A percentile compares a stretch with the other conserved stretches of the same genome.
These are phyloP conservation scores for Tachina fera DNA, from an alignment of 2,888 invertebrate species.

Conservation along the genomic window DNA sequence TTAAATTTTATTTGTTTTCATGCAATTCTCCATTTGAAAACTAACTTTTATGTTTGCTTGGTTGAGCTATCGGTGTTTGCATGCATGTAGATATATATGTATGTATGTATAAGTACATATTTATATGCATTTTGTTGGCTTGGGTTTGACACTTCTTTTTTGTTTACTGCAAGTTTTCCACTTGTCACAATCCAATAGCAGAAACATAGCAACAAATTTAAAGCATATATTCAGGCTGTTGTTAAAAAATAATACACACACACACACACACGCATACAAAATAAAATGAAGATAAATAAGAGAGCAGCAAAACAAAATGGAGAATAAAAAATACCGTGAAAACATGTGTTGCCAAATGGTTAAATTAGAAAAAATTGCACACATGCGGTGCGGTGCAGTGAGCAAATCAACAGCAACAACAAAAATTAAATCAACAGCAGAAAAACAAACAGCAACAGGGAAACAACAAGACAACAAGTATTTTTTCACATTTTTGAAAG, in stretches of 20 bases:
- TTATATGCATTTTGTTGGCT: not conserved
- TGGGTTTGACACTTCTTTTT: constrained; percentile 31
- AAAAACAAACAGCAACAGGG: constrained; percentile 50
- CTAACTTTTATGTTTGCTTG: too few relatives aligned
- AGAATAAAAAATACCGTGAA: constrained; percentile 27
- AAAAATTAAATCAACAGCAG: constrained; percentile 36
- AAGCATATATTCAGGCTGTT: constrained; percentile 57
- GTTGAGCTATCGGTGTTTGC: too few relatives aligned
- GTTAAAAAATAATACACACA: not conserved
- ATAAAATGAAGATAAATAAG: not conserved
- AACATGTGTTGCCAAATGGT: constrained; percentile 60
- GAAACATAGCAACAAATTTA: constrained; percentile 24
- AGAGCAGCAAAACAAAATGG: constrained; percentile 16
- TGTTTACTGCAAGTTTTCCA: constrained; percentile 38
- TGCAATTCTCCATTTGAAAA: too few relatives aligned
- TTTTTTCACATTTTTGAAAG: constrained; percentile 3
- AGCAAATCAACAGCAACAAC: constrained; percentile 24
- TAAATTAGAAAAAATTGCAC: constrained; percentile 44
- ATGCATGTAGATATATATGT: too few relatives aligned
- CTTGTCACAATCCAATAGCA: constrained; percentile 49
- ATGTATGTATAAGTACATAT: too few relatives aligned
- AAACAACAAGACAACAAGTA: constrained; percentile 46
- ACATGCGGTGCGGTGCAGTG: constrained; percentile 16
- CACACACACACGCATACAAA: not conserved
- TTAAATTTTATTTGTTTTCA: too few relatives aligned